A percentile compares a stretch with the other conserved stretches of the same genome.
These are phyloP conservation scores for Ceratoteleas bidentatus DNA, from an alignment of 1,140 invertebrate genomes.

Conservation along the genomic window DNA sequence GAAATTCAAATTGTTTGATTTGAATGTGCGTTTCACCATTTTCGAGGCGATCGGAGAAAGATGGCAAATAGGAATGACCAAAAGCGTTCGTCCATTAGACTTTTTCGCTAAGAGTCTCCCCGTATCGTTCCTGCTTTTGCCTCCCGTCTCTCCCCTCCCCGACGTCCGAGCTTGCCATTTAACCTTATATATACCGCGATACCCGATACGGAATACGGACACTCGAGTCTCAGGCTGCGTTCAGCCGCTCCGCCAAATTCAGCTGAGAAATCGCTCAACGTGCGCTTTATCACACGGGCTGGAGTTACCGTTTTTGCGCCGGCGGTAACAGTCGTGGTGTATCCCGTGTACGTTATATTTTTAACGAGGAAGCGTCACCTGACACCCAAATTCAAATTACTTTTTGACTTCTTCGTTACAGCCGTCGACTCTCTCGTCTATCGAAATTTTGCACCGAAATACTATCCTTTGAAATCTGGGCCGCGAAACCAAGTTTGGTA, in stretches of 20 bases:
- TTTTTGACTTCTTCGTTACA: slow-evolving; percentile 7
- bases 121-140: neutral
- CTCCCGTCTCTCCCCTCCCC: slow-evolving; percentile 11
- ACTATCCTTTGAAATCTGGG: neutral
- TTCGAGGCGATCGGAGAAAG: no score
- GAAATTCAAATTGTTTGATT: no score
- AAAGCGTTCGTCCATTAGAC: no score
- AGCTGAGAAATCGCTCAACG: slow-evolving; percentile 30
- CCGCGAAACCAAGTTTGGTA: neutral
- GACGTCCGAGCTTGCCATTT: slow-evolving; percentile 35
- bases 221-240: slow-evolving; percentile 20
- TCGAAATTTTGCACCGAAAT: neutral
- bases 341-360: slow-evolving; percentile 16
- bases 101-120: neutral
- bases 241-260: slow-evolving; percentile 25
- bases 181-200: slow-evolving; percentile 49
- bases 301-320: slow-evolving; percentile 26
- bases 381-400: slow-evolving; percentile 18
- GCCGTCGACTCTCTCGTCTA: neutral
- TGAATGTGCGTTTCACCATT: neutral
- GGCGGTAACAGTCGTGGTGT: neutral
- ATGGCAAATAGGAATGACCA: no score
- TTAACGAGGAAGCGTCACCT: slow-evolving; percentile 16
- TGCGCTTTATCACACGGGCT: slow-evolving; percentile 14
- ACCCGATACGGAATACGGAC: slow-evolving; percentile 49